Conservation (phyloP, 2,888 invertebrate genomes). For the Athalia circularis region DNA sequence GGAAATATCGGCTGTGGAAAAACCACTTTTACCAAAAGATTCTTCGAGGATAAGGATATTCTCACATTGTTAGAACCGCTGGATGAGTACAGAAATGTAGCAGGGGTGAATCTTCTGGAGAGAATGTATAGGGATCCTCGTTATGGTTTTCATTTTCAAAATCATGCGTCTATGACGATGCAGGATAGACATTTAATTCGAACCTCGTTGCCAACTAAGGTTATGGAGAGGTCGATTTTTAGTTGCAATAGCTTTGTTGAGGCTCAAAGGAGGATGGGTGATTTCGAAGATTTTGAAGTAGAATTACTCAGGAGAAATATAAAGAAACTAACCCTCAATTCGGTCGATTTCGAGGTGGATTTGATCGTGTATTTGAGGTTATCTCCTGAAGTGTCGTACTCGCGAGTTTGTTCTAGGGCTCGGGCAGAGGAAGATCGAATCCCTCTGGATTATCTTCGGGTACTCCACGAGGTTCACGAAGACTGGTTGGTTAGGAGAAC, state of each 20-base stretch:
- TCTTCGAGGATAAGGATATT: too few relatives aligned
- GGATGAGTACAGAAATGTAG: too few relatives aligned
- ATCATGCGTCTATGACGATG: too few relatives aligned
- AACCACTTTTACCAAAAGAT: too few relatives aligned
- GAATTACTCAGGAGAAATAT: too few relatives aligned
- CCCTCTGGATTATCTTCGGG: background rate
- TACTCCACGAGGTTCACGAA: slow-evolving; percentile 2
- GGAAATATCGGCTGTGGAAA: too few relatives aligned
- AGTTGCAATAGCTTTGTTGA: too few relatives aligned
- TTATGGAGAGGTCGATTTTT: background rate
- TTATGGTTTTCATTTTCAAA: background rate
- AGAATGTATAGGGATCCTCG: slow-evolving; percentile 35
- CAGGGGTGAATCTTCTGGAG: too few relatives aligned
- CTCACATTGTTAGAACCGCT: too few relatives aligned
- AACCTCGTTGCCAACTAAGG: background rate
- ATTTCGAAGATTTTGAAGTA: too few relatives aligned
- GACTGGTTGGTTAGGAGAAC: background rate
- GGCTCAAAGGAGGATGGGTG: too few relatives aligned
- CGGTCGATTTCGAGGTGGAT: background rate
- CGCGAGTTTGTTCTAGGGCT: background rate
- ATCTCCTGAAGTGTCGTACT: too few relatives aligned
- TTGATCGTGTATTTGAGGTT: background rate
- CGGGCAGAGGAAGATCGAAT: background rate
- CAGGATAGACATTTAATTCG: background rate
- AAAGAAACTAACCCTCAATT: background rate